Percentiles rank a stretch among this genome's conserved stretches.
These are phyloP conservation scores for Oreocharis arfaki DNA, from an alignment of 2,113 vertebrate genomes.

Conservation along the genomic window DNA sequence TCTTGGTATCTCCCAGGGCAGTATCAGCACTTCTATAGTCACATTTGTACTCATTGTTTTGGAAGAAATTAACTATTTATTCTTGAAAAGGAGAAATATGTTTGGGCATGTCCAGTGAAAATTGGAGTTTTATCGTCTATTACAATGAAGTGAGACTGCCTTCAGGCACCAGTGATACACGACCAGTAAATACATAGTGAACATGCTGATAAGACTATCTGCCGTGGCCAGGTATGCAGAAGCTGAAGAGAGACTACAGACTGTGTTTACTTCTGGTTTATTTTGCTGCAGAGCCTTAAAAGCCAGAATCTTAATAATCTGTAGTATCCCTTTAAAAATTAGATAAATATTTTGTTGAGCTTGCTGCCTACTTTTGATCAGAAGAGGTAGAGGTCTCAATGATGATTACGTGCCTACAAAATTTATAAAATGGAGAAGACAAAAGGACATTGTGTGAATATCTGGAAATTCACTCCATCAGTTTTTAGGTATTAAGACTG, in stretches of 20 bases:
- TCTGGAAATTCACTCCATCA: background rate
- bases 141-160: background rate
- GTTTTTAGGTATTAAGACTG: background rate
- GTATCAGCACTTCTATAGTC: background rate
- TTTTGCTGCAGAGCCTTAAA: background rate
- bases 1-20: background rate
- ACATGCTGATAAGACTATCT: background rate
- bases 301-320: background rate
- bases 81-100: background rate
- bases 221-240: background rate
- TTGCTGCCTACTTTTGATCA: background rate
- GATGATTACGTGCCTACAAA: background rate
- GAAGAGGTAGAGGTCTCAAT: background rate
- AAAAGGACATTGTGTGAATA: background rate
- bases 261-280: background rate
- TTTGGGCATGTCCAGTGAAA: conserved; percentile 1
- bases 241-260: background rate
- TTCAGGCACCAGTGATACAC: background rate
- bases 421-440: background rate
- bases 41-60: background rate
- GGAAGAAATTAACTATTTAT: background rate
- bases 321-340: background rate
- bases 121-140: background rate
- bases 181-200: background rate
- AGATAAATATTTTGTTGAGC: background rate